Conservation (phyloP, 2,113 vertebrate genomes). For the Cheilinus undulatus region DNA sequence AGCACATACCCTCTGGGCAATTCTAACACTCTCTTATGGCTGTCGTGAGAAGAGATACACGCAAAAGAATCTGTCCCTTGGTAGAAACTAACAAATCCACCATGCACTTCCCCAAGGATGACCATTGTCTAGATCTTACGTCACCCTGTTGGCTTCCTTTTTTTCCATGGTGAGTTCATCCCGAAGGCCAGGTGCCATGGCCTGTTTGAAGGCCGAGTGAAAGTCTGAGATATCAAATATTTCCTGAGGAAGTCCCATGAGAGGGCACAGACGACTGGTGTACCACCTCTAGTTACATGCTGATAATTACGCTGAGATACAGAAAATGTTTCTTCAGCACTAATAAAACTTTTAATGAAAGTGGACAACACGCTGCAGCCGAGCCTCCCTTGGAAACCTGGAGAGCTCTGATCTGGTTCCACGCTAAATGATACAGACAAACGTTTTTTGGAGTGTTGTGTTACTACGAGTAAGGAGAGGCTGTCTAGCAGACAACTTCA, state of each 20-base stretch:
- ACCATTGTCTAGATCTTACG: slow-evolving; percentile 25
- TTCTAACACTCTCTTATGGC: slow-evolving; percentile 38
- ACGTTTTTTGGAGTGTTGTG: slow-evolving; percentile 10
- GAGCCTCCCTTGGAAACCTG: slow-evolving; percentile 37
- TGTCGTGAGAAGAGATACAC: slow-evolving; percentile 37
- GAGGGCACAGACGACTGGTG: not conserved
- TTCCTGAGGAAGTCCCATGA: slow-evolving; percentile 25
- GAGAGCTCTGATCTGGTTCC: slow-evolving; percentile 42
- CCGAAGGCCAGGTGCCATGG: slow-evolving; percentile 36
- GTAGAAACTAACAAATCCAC: slow-evolving; percentile 37
- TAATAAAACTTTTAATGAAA: slow-evolving; percentile 54
- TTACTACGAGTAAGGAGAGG: slow-evolving; percentile 15
- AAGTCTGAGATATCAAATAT: slow-evolving; percentile 36
- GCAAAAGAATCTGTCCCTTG: slow-evolving; percentile 47
- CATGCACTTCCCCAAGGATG: slow-evolving; percentile 10
- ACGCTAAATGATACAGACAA: slow-evolving; percentile 20
- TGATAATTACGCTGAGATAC: not conserved
- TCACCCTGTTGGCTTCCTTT: slow-evolving; percentile 40
- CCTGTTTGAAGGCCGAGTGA: slow-evolving; percentile 19
- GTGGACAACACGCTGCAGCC: slow-evolving; percentile 47
- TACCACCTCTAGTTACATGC: not conserved
- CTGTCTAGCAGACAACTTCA: slow-evolving; percentile 49
- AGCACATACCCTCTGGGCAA: slow-evolving; percentile 20
- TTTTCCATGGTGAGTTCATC: slow-evolving; percentile 40
- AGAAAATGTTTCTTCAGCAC: not conserved